These are phyloP conservation scores for Aleadryas rufinucha DNA, from an alignment of 2,113 vertebrate genomes.

Conservation along the genomic window DNA sequence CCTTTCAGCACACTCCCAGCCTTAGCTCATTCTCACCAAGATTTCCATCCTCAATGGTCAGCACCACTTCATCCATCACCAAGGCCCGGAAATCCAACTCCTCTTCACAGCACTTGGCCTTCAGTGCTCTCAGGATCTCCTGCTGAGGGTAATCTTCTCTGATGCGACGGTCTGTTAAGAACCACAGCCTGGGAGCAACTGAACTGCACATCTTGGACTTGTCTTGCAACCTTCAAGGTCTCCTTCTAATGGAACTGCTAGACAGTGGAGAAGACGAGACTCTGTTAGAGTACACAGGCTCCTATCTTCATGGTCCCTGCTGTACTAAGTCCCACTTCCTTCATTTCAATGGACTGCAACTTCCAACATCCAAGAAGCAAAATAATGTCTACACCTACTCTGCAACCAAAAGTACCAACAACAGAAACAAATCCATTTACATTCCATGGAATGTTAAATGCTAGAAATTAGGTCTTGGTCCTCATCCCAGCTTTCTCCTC, in stretches of 20 bases:
- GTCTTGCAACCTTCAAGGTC: constrained; percentile 33
- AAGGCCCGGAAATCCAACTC: constrained; percentile 78
- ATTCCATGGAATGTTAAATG: background rate
- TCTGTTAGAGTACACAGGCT: background rate
- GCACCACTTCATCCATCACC: constrained; percentile 80
- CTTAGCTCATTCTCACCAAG: constrained; percentile 70
- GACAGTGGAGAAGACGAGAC: constrained; percentile 44
- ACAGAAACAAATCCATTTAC: background rate
- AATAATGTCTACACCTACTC: background rate
- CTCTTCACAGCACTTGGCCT: constrained; percentile 81
- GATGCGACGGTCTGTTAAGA: constrained; percentile 83
- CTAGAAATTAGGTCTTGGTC: background rate
- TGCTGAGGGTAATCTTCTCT: constrained; percentile 82
- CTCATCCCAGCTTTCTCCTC: background rate
- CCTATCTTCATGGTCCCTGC: background rate
- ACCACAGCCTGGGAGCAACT: constrained; percentile 77
- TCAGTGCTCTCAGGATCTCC: constrained; percentile 78
- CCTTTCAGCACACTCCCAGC: background rate
- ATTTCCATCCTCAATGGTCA: constrained; percentile 81
- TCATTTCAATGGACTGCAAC: background rate
- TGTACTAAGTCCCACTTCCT: background rate
- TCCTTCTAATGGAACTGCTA: constrained; percentile 44
- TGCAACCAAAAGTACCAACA: background rate
- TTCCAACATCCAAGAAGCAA: background rate
- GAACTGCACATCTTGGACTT: constrained; percentile 80